Conservation (phyloP, 2,888 invertebrate species). For the Drosophila merina region DNA sequence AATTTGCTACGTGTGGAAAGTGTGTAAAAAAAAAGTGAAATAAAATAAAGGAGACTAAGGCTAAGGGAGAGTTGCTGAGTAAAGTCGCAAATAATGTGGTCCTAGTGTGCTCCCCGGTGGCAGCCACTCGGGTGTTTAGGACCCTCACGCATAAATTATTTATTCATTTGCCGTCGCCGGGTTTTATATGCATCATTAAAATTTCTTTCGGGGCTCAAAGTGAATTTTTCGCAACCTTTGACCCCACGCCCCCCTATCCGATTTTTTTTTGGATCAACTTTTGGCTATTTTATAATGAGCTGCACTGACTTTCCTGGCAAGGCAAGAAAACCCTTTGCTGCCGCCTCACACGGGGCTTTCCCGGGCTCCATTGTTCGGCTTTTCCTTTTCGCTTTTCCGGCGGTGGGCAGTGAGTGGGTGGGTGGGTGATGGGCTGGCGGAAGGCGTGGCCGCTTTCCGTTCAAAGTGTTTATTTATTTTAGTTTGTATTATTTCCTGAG, state of each 20-base stretch:
- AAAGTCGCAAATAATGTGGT: constrained; percentile 44
- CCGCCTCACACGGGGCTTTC: constrained; percentile 17
- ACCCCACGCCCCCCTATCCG: constrained; percentile 11
- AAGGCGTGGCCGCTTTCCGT: constrained; percentile 41
- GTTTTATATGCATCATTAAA: constrained; percentile 68
- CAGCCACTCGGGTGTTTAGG: constrained; percentile 40
- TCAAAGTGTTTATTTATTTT: constrained; percentile 46
- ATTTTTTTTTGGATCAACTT: constrained; percentile 24
- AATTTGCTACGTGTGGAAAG: constrained; percentile 75
- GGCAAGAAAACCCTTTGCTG: constrained; percentile 6
- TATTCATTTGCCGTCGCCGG: constrained; percentile 74
- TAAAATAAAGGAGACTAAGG: constrained; percentile 8
- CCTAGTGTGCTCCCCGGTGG: neutral
- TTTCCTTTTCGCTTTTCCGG: constrained; percentile 7
- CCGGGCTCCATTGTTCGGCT: constrained; percentile 20
- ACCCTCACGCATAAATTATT: constrained; percentile 70
- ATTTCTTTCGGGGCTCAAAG: constrained; percentile 45
- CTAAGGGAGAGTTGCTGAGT: constrained; percentile 44
- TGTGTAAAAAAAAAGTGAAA: constrained; percentile 40
- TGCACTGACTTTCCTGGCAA: constrained; percentile 39
- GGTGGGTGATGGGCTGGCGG: neutral
- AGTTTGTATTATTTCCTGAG: constrained; percentile 63
- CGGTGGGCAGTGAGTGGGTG: neutral
- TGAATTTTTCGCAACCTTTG: constrained; percentile 21
- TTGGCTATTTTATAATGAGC: constrained; percentile 62